Percentiles rank a stretch among this genome's conserved stretches.
These are phyloP conservation scores for Callipepla squamata DNA, from an alignment of 2,113 vertebrate species.

Conservation along the genomic window DNA sequence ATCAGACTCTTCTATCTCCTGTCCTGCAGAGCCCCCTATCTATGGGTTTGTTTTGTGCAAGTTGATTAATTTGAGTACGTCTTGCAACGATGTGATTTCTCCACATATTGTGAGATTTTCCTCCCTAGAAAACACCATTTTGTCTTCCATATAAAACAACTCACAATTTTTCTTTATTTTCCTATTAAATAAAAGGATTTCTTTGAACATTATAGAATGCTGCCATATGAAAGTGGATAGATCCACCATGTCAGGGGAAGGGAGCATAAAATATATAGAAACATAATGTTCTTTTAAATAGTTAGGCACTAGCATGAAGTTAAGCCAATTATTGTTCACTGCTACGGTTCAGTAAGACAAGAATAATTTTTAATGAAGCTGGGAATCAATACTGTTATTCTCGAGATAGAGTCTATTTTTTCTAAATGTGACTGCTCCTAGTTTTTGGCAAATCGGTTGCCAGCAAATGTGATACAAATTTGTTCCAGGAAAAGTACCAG, in stretches of 20 bases:
- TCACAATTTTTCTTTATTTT: neutral
- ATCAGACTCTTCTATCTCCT: slow-evolving; percentile 30
- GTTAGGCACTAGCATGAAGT: neutral
- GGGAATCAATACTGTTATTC: neutral
- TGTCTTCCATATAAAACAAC: neutral
- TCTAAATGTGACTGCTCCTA: neutral
- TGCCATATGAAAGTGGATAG: neutral
- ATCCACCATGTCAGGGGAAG: neutral
- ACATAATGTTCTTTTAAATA: neutral
- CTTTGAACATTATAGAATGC: neutral
- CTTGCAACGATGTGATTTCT: neutral
- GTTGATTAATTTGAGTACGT: neutral
- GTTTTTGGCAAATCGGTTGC: neutral
- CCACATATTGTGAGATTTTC: neutral
- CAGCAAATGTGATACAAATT: neutral
- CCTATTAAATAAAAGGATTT: neutral
- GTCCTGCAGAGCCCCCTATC: slow-evolving; percentile 68
- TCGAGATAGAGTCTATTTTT: neutral
- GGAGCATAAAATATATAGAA: neutral
- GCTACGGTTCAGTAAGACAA: neutral
- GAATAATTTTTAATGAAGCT: neutral
- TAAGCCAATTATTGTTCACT: neutral
- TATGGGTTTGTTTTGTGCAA: slow-evolving; percentile 8
- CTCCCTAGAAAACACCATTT: neutral
- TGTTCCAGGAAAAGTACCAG: neutral